Percentiles rank a stretch among this genome's conserved stretches.
These are phyloP conservation scores for Perca fluviatilis DNA, from an alignment of 2,113 vertebrate genomes.

Conservation along the genomic window DNA sequence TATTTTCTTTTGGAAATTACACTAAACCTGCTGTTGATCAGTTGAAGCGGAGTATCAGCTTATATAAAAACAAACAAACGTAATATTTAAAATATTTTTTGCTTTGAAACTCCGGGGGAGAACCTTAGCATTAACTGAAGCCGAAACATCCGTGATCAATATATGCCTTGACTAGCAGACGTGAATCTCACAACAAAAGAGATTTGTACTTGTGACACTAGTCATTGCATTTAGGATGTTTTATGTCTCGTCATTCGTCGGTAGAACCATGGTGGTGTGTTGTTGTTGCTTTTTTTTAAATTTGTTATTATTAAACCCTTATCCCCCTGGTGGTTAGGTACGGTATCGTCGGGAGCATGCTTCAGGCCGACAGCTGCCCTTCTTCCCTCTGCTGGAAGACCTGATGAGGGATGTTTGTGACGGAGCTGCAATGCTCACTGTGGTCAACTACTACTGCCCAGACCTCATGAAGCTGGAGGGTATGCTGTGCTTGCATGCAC, in stretches of 20 bases:
- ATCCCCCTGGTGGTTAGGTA: constrained; percentile 85
- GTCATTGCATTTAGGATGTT: constrained; percentile 49
- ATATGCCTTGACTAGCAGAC: constrained; percentile 41
- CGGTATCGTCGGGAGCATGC: constrained; percentile 96
- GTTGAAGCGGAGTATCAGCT: constrained; percentile 3
- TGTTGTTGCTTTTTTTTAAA: background rate
- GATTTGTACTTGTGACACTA: constrained; percentile 32
- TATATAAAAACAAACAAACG: background rate
- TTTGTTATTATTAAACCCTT: constrained; percentile 11
- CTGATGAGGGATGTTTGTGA: constrained; percentile 95
- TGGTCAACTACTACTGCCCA: constrained; percentile 96
- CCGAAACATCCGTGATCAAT: constrained; percentile 25
- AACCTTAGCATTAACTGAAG: constrained; percentile 52
- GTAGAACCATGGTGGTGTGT: background rate
- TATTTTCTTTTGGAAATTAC: background rate
- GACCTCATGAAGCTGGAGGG: constrained; percentile 96
- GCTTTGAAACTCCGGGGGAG: constrained; percentile 49
- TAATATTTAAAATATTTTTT: background rate
- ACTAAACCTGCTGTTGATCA: constrained; percentile 19
- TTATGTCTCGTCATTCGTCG: background rate
- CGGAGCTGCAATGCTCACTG: constrained; percentile 91
- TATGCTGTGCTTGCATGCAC: constrained; percentile 69
- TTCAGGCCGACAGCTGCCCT: constrained; percentile 89
- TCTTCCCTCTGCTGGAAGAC: constrained; percentile 93
- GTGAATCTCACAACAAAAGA: constrained; percentile 15